Base-by-base conservation (phyloP, 2,888 invertebrate genomes). In the Conus canariensis region DNA sequence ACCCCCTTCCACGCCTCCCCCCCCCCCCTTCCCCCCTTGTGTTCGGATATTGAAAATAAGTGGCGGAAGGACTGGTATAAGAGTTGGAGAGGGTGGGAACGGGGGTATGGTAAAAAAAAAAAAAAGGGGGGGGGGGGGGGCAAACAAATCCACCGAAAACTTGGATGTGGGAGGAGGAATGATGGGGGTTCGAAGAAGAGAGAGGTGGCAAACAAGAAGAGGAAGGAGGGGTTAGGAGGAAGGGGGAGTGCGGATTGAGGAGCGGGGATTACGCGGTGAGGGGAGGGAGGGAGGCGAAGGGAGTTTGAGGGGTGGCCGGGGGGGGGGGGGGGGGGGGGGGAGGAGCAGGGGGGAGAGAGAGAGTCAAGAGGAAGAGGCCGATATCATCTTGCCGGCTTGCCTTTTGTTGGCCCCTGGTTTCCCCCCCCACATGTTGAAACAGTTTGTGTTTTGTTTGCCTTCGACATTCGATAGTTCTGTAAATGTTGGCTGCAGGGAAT, bases 381-480 rank as follows among this genome's bases (percentile, higher is more conserved):
- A 88, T 60, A 87, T 87, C 87, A 87, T 70, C 87, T 74, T 87
- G 45, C 74, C 67, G 9, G 56, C 30, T 74, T 58, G 56, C 58
- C 56, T n/a, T n/a, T 87, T 70, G 45, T 19, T 64, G 10, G 12
- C 14, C 58, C 25, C n/a, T n/a, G 74, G 74, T 56, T 56, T 74
- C 58, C 30, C 56, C 56, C 85, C 56, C 85, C 86, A 45, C 64
- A 30, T 86, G 86, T 87, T 70, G 87, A 87, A 74, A 74, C 58
- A 87, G 87, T 74, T 56, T 87, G 74, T 87, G 87, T 87, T 74
- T 70, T 87, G 87, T 87, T 87, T 87, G 64, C 45, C 58, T 74
- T 30, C 8, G 87, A 74, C 74, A 87, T 87, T 74, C 74, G 87
- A 87, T 87, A 87, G 74, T 70, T 70, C 74, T 74, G 87, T 87